These are phyloP conservation scores for Tethya wilhelma DNA, from an alignment of 37 sponge, comb jelly and placozoan species.

Conservation along the genomic window DNA sequence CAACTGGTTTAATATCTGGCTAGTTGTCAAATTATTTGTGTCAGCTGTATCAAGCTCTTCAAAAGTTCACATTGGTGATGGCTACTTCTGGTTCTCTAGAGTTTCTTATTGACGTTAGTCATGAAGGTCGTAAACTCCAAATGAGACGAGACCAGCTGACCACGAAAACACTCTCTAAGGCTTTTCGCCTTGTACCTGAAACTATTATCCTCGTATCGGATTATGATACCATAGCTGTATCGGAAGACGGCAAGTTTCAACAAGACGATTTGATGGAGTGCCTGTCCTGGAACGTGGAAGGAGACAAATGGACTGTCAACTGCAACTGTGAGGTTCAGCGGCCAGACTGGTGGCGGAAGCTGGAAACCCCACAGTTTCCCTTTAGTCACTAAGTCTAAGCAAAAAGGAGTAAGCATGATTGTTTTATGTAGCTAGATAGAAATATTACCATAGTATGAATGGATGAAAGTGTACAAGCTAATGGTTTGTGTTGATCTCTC, in stretches of 20 bases:
- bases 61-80: no score
- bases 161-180: background rate
- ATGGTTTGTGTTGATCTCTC: no score
- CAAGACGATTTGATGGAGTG: background rate
- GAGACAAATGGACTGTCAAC: background rate
- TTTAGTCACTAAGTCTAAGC: background rate
- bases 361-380: conserved; percentile 4
- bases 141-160: background rate
- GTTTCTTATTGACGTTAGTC: background rate
- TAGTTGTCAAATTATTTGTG: no score
- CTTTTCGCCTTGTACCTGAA: background rate
- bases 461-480: no score
- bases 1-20: no score
- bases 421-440: background rate
- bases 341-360: background rate
- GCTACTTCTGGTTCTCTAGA: background rate
- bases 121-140: background rate
- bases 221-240: background rate
- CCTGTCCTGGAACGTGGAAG: background rate
- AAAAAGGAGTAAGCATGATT: background rate
- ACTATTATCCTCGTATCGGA: background rate
- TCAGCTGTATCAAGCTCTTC: no score
- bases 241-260: background rate
- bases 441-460: no score
- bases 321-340: background rate